These are phyloP conservation scores for Astreopora myriophthalma DNA, from an alignment of 64 coral and sea anemone species.

Conservation along the genomic window DNA sequence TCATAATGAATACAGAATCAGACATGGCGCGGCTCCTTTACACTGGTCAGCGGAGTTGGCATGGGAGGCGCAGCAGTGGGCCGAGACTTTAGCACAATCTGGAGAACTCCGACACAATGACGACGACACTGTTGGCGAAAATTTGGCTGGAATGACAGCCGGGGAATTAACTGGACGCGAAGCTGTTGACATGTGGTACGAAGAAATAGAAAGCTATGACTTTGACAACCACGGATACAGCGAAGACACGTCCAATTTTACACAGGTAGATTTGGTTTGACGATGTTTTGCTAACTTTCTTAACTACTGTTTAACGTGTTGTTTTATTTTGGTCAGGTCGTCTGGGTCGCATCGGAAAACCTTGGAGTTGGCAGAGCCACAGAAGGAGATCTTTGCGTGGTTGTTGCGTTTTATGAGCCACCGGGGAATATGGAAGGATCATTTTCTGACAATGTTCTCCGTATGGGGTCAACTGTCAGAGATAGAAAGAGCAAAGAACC, in stretches of 20 bases:
- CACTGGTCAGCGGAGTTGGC: conserved; percentile 91
- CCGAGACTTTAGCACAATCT: conserved; percentile 66
- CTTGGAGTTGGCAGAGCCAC: conserved; percentile 94
- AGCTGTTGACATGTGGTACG: conserved; percentile 96
- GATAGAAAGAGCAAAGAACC: conserved; percentile 47
- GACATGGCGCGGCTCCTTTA: conserved; percentile 79
- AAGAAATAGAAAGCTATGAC: conserved; percentile 89
- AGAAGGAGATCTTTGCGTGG: conserved; percentile 79
- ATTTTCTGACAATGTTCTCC: conserved; percentile 83
- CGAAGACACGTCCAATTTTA: conserved; percentile 95
- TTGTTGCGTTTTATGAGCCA: conserved; percentile 94
- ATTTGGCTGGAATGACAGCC: conserved; percentile 91
- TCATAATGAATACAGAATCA: conserved; percentile 91
- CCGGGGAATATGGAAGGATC: conserved; percentile 93
- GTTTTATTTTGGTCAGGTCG: conserved; percentile 47
- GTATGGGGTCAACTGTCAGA: conserved; percentile 54
- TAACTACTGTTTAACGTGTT: background rate
- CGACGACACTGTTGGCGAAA: conserved; percentile 87
- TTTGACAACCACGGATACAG: conserved; percentile 82
- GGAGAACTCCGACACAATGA: conserved; percentile 92
- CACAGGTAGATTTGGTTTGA: conserved; percentile 58
- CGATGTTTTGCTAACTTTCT: background rate
- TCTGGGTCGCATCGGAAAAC: conserved; percentile 88
- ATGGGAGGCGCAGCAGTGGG: conserved; percentile 95
- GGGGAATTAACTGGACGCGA: conserved; percentile 85